phyloP scores from a whole-genome alignment of 2,797 vertebrate genomes.

The Chelon auratus region DNA sequence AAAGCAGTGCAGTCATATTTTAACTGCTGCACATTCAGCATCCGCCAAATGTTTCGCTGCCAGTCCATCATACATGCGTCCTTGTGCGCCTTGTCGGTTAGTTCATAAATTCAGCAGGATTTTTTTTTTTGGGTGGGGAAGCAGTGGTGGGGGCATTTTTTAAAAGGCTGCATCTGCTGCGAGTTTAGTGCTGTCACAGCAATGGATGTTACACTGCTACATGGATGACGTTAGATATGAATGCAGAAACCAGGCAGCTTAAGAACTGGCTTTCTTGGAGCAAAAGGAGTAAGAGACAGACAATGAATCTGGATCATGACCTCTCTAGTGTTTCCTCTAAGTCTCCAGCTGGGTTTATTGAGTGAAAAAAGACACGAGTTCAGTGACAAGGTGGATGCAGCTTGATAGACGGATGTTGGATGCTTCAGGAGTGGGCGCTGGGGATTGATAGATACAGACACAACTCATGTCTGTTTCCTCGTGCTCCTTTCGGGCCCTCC shows the following conservation, averaged over 20 bases:
- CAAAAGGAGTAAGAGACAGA: neutral
- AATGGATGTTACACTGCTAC: neutral
- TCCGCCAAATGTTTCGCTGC: constrained; percentile 14
- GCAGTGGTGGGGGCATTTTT: neutral
- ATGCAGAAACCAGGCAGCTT: constrained; percentile 13
- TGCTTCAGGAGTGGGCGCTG: constrained; percentile 4
- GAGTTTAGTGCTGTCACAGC: constrained; percentile 36
- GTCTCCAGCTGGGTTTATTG: constrained; percentile 5
- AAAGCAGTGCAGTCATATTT: too few relatives aligned
- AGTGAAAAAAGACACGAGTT: neutral
- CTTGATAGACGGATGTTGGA: constrained; percentile 24
- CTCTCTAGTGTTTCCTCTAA: neutral
- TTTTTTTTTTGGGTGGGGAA: neutral
- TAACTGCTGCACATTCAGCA: constrained; percentile 24
- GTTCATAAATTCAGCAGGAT: constrained; percentile 51
- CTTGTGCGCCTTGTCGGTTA: constrained; percentile 17
- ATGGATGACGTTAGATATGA: too few relatives aligned
- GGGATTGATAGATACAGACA: constrained; percentile 8
- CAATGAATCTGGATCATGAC: constrained; percentile 10
- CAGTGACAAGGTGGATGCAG: constrained; percentile 19
- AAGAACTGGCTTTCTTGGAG: neutral
- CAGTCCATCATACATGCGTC: constrained; percentile 17
- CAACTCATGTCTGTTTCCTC: constrained; percentile 4
- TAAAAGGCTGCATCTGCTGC: neutral
- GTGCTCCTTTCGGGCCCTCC: constrained; percentile 6